phyloP scores from a whole-genome alignment of 2,797 vertebrate species.

The Ptychadena robeensis region DNA sequence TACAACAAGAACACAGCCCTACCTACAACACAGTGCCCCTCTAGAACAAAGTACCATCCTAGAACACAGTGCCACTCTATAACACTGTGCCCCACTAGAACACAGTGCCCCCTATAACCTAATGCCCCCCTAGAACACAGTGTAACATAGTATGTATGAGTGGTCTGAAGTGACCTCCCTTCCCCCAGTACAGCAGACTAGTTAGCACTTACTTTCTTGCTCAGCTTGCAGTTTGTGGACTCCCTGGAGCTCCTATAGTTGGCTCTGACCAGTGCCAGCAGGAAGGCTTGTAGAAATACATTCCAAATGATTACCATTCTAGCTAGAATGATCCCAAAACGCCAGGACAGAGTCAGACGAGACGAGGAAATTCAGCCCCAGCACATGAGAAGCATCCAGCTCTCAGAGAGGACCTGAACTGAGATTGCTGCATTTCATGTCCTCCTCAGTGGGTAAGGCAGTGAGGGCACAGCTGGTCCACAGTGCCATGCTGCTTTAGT shows the following conservation, averaged over 20 bases:
- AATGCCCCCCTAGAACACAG: too few species aligned
- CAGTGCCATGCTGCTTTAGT: conserved; percentile 39
- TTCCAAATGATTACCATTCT: conserved; percentile 77
- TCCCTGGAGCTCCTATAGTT: conserved; percentile 74
- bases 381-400: background rate
- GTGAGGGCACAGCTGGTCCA: background rate
- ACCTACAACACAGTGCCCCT: too few species aligned
- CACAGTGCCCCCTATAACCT: too few species aligned
- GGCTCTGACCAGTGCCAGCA: conserved; percentile 78
- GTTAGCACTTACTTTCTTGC: conserved; percentile 79
- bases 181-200: background rate
- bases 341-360: too few species aligned
- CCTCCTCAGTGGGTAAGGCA: background rate
- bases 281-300: conserved; percentile 75
- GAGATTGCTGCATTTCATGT: background rate
- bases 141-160: too few species aligned
- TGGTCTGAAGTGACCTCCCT: too few species aligned
- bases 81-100: too few species aligned
- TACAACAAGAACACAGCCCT: too few species aligned
- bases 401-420: conserved; percentile 13
- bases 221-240: conserved; percentile 74
- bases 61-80: too few species aligned
- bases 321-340: conserved; percentile 48
- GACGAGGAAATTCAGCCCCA: too few species aligned
- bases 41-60: too few species aligned